phyloP scores from a whole-genome alignment of 2,888 invertebrate species.

The Spodoptera exigua region DNA sequence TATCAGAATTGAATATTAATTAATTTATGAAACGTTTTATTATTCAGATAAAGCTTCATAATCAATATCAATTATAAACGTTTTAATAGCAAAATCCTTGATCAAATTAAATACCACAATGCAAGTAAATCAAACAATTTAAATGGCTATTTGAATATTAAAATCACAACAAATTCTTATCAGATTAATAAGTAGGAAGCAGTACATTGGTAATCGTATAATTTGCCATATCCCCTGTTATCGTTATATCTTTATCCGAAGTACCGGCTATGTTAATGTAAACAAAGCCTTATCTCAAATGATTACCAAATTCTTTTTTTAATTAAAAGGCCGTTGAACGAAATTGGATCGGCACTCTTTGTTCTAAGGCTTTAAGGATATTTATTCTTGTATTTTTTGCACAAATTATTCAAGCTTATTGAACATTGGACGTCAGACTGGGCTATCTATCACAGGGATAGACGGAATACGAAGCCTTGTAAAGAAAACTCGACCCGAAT shows the following conservation, averaged over 20 bases:
- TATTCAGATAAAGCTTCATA: too few relatives aligned
- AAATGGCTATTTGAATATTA: not conserved
- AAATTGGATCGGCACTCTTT: slow-evolving; percentile 72
- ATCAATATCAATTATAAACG: too few relatives aligned
- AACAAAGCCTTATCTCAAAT: slow-evolving; percentile 59
- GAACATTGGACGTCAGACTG: slow-evolving; percentile 74
- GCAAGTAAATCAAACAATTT: too few relatives aligned
- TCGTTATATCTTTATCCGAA: slow-evolving; percentile 29
- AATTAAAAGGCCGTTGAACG: slow-evolving; percentile 71
- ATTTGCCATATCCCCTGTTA: slow-evolving; percentile 11
- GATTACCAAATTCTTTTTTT: slow-evolving; percentile 68
- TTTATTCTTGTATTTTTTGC: slow-evolving; percentile 77
- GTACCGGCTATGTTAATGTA: slow-evolving; percentile 40
- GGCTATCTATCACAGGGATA: slow-evolving; percentile 79
- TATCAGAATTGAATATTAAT: too few relatives aligned
- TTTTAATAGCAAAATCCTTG: too few relatives aligned
- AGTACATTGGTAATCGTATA: not conserved
- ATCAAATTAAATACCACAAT: too few relatives aligned
- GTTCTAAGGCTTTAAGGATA: slow-evolving; percentile 65
- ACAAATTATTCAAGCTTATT: slow-evolving; percentile 82
- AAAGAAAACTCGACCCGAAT: slow-evolving; percentile 72
- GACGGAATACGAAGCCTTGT: slow-evolving; percentile 68
- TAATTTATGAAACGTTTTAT: too few relatives aligned
- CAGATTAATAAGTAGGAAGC: not conserved
- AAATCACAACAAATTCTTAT: slow-evolving; percentile 10